Base-by-base conservation (phyloP, 1,140 invertebrate genomes). In the Eciton burchellii region DNA sequence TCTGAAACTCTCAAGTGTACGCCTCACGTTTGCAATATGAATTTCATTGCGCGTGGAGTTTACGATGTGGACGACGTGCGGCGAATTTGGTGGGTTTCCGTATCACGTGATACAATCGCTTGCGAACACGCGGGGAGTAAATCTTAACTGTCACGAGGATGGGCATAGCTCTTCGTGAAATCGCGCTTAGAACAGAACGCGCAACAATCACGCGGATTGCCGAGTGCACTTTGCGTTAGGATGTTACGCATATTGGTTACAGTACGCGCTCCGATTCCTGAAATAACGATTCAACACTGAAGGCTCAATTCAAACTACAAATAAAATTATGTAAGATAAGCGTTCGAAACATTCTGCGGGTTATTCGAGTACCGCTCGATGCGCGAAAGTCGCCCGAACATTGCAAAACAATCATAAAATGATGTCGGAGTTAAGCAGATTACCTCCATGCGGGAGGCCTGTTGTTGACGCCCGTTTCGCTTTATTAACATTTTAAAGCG, bases 21-120 rank as follows among this genome's bases (percentile, higher is more conserved):
- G 21, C 57, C 26, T 49, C 73, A 65, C 73, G 73, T 76, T 76
- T 76, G 60, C 73, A 60, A 76, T 65, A 76, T 76, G 60, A 76
- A 76, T 76, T 76, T 76, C 73, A 76, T 76, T 76, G 73, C 73
- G 45, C 45, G 9, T 11, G 29, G 29, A 76, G 73, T 76, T 76
- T 76, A 76, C 73, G 73, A 65, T 76, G 73, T 65, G 65, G 73
- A 76, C 59, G 73, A 76, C 73, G 73, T 76, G 73, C 59, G 73
- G 73, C 73, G 73, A 76, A 76, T 76, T 76, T 76, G 73, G 59
- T 65, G 45, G 73, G 59, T 76, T 76, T 76, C 59, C 73, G 16
- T 76, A 76, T 76, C 73, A 76, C 19, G 29, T 52, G 73, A 65
- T 65, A 76, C 73, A 76, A 76, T 76, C 73, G 59, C 59, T 76